These are phyloP conservation scores for Amblyjoppa fuscipennis DNA, from an alignment of 2,888 invertebrate genomes.

Conservation along the genomic window DNA sequence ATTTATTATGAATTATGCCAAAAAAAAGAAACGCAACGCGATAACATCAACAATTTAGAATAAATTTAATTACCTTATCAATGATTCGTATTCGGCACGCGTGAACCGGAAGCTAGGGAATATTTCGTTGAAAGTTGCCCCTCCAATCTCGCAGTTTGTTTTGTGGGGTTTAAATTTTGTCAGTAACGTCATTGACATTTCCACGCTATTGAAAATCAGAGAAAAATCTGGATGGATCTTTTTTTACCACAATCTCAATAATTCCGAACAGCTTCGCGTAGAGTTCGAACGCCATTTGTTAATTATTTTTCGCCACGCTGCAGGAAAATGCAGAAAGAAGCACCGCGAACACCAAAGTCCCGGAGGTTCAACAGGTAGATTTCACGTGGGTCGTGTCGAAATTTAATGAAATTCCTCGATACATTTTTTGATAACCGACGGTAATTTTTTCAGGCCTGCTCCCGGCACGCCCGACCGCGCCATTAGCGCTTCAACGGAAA, in stretches of 20 bases:
- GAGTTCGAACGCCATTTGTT: background rate
- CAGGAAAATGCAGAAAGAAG: constrained; percentile 69
- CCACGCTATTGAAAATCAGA: background rate
- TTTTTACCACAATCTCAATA: background rate
- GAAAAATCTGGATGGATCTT: background rate
- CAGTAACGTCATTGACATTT: constrained; percentile 1
- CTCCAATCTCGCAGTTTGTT: background rate
- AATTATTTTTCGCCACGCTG: background rate
- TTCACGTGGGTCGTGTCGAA: background rate
- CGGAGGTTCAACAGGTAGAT: constrained; percentile 64
- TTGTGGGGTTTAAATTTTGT: constrained; percentile 44
- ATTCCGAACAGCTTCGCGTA: background rate
- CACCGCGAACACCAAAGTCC: constrained; percentile 62
- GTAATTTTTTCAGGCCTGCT: constrained; percentile 5
- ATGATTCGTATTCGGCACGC: background rate
- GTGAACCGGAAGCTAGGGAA: background rate
- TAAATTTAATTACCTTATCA: background rate
- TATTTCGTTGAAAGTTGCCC: background rate
- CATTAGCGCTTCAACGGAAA: background rate
- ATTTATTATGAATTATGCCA: background rate
- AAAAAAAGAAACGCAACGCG: background rate
- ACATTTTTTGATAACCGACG: background rate
- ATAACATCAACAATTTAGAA: background rate
- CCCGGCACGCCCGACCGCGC: constrained; percentile 19
- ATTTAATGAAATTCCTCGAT: background rate